A percentile compares a stretch with the other conserved stretches of the same genome.
These are phyloP conservation scores for Menidia beryllina DNA, from an alignment of 2,113 vertebrate genomes.

Conservation along the genomic window DNA sequence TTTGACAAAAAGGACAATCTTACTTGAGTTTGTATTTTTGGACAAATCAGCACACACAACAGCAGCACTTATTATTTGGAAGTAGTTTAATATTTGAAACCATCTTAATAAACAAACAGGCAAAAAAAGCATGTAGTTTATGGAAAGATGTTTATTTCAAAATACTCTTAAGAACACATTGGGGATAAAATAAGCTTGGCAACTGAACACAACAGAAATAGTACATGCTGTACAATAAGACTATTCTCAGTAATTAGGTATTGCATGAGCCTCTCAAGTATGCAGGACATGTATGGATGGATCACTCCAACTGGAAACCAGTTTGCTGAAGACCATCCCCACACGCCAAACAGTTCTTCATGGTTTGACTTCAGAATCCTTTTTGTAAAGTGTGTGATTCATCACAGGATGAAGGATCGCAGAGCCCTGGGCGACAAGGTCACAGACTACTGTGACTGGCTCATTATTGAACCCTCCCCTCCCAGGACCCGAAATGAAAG, in stretches of 20 bases:
- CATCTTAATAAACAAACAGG: neutral
- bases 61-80: neutral
- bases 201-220: constrained; percentile 57
- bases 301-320: constrained; percentile 43
- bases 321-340: constrained; percentile 36
- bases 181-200: constrained; percentile 54
- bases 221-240: constrained; percentile 69
- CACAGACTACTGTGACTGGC: constrained; percentile 34
- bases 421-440: constrained; percentile 39
- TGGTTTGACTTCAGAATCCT: constrained; percentile 20
- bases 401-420: constrained; percentile 28
- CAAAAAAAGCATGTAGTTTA: constrained; percentile 17
- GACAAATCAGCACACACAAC: neutral
- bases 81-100: neutral
- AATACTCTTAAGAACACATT: constrained; percentile 74
- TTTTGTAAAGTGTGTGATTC: constrained; percentile 32
- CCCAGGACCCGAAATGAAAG: constrained; percentile 42
- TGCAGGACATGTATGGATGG: constrained; percentile 32
- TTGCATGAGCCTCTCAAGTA: constrained; percentile 54
- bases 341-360: constrained; percentile 16
- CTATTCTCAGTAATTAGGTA: constrained; percentile 52
- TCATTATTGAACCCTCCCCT: constrained; percentile 33
- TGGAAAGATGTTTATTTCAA: constrained; percentile 79
- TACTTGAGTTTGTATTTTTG: too few relatives aligned
- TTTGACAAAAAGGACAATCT: neutral